Conservation (phyloP, 1,140 invertebrate species). For the Diabrotica undecimpunctata region DNA sequence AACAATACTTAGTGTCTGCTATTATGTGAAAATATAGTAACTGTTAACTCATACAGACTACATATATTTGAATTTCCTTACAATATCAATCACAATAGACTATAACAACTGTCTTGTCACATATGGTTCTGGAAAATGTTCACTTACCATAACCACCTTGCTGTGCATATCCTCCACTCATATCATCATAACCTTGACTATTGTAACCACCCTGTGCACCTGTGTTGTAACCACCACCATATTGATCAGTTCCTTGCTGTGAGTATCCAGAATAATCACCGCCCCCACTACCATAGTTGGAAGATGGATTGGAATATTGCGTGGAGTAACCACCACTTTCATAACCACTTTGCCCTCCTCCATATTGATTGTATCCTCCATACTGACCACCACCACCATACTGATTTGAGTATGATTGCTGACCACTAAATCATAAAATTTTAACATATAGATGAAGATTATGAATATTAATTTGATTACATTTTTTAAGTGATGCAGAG, state of each 20-base stretch:
- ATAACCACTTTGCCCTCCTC: conserved; percentile 19
- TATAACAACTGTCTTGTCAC: too few species aligned
- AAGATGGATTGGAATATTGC: conserved; percentile 6
- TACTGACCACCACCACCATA: conserved; percentile 17
- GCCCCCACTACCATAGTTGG: conserved; percentile 9
- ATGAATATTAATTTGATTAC: too few species aligned
- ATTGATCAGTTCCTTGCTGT: conserved; percentile 17
- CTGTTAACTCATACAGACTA: too few species aligned
- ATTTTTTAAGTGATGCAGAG: too few species aligned
- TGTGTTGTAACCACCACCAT: conserved; percentile 29
- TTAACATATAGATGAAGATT: background rate
- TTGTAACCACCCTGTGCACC: conserved; percentile 15
- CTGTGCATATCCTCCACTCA: conserved; percentile 15
- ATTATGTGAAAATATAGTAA: too few species aligned
- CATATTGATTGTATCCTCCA: conserved; percentile 21
- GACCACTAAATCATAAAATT: background rate
- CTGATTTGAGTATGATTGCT: conserved; percentile 17
- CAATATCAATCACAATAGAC: too few species aligned
- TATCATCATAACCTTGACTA: conserved; percentile 15
- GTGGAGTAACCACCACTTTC: conserved; percentile 16
- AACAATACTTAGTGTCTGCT: too few species aligned
- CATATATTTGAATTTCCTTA: too few species aligned
- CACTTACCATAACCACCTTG: conserved; percentile 13
- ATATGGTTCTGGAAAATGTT: too few species aligned
- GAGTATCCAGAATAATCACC: conserved; percentile 22